Percentiles rank a stretch among this genome's conserved stretches.
These are phyloP conservation scores for Myrmophylax atrothorax DNA, from an alignment of 2,113 vertebrate species.

Conservation along the genomic window DNA sequence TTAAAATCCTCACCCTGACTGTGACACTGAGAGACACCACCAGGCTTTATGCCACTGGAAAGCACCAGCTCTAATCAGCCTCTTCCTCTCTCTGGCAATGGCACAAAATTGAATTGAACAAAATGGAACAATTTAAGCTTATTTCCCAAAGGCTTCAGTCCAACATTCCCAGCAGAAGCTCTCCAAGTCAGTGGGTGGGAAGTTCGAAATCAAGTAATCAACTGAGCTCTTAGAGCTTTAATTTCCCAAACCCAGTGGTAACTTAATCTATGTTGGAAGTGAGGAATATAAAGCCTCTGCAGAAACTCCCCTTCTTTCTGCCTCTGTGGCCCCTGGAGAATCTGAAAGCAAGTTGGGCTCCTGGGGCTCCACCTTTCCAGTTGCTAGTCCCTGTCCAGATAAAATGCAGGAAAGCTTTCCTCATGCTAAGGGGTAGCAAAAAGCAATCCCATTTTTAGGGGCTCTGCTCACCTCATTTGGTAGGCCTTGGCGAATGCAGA, in stretches of 20 bases:
- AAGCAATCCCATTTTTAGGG: too few species aligned
- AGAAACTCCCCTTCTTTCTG: not conserved
- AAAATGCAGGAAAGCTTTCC: too few species aligned
- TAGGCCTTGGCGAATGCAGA: too few species aligned
- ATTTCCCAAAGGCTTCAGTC: conserved; percentile 43
- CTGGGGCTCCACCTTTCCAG: not conserved
- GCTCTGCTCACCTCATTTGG: too few species aligned
- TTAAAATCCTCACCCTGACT: conserved; percentile 9
- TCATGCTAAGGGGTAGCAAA: too few species aligned
- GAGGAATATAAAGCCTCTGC: not conserved
- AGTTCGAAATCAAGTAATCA: conserved; percentile 16
- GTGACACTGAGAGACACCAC: not conserved
- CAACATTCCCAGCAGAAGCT: not conserved
- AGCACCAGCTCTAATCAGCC: not conserved
- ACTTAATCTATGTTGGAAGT: not conserved
- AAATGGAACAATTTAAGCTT: conserved; percentile 48
- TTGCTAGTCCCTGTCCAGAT: not conserved
- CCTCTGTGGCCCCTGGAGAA: not conserved
- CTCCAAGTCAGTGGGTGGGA: conserved; percentile 4
- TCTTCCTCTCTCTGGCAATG: conserved; percentile 10
- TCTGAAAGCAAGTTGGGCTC: not conserved
- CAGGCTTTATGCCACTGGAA: not conserved
- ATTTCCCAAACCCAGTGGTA: conserved; percentile 45
- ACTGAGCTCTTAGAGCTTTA: conserved; percentile 24
- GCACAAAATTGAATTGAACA: conserved; percentile 29